Conservation (phyloP, 2,888 invertebrate genomes). For the Patella ulyssiponensis region DNA sequence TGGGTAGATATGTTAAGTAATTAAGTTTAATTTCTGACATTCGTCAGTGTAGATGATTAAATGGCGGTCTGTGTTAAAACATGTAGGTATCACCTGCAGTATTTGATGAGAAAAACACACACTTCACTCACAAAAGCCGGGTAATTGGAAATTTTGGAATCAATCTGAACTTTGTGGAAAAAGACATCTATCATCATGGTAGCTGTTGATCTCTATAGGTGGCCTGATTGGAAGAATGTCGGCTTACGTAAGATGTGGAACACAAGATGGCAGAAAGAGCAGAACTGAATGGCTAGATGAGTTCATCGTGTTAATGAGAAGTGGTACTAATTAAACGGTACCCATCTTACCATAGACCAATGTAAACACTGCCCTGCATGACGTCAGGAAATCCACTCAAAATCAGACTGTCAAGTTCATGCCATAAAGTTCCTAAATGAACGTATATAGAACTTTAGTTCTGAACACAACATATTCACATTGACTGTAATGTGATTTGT, state of each 20-base stretch:
- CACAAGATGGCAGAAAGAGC: too few relatives aligned
- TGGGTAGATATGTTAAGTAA: conserved; percentile 9
- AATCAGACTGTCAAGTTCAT: too few relatives aligned
- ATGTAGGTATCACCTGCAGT: background rate
- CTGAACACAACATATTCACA: too few relatives aligned
- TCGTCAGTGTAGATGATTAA: background rate
- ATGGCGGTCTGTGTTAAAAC: background rate
- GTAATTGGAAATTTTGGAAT: conserved; percentile 6
- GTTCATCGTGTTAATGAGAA: too few relatives aligned
- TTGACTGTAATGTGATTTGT: too few relatives aligned
- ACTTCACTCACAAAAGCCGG: background rate
- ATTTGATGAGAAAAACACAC: conserved; percentile 7
- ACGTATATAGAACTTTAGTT: too few relatives aligned
- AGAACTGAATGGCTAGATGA: too few relatives aligned
- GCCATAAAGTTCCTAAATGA: too few relatives aligned
- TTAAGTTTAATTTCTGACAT: conserved; percentile 12
- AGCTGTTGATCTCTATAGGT: background rate
- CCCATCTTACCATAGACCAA: too few relatives aligned
- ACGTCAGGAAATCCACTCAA: too few relatives aligned
- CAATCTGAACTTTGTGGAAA: background rate
- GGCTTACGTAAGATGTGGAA: background rate
- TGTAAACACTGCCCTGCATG: too few relatives aligned
- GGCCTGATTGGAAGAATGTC: background rate
- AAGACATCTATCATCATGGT: conserved; percentile 1
- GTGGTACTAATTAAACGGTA: too few relatives aligned